Conservation (phyloP, 2,113 vertebrate species). For the Silurus glanis region DNA sequence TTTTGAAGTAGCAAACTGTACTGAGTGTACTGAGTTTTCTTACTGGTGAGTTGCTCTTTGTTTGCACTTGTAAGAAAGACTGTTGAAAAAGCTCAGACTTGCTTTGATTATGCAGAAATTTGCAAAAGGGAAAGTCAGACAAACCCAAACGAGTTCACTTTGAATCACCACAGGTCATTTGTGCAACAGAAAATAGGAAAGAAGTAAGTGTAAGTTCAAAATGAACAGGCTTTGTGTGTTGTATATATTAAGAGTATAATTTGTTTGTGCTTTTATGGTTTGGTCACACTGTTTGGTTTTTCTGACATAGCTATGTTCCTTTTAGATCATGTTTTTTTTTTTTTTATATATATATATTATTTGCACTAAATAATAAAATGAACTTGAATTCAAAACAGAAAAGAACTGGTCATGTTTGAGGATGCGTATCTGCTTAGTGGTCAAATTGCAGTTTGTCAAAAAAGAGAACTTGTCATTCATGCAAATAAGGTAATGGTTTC, state of each 20-base stretch:
- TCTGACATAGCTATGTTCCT: slow-evolving; percentile 49
- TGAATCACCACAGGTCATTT: slow-evolving; percentile 15
- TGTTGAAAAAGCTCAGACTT: background rate
- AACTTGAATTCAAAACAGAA: slow-evolving; percentile 66
- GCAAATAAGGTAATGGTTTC: background rate
- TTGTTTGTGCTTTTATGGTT: slow-evolving; percentile 56
- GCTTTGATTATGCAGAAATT: slow-evolving; percentile 17
- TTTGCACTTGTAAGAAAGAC: slow-evolving; percentile 22
- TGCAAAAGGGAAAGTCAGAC: slow-evolving; percentile 22
- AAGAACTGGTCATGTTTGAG: background rate
- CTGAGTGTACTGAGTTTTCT: background rate
- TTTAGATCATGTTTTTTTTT: slow-evolving; percentile 61
- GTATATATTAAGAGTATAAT: slow-evolving; percentile 57
- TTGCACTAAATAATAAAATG: slow-evolving; percentile 75
- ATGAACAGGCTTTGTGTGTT: slow-evolving; percentile 54
- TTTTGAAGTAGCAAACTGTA: background rate
- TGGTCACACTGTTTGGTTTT: slow-evolving; percentile 40
- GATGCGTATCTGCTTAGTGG: background rate
- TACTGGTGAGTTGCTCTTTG: background rate
- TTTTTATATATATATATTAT: slow-evolving; percentile 55
- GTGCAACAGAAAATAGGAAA: slow-evolving; percentile 31
- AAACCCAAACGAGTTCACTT: slow-evolving; percentile 15
- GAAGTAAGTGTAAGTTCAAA: slow-evolving; percentile 59
- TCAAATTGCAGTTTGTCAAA: background rate
- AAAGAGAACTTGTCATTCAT: background rate